These are phyloP conservation scores for Abscondita cerata DNA, from an alignment of 2,888 invertebrate species.

Conservation along the genomic window DNA sequence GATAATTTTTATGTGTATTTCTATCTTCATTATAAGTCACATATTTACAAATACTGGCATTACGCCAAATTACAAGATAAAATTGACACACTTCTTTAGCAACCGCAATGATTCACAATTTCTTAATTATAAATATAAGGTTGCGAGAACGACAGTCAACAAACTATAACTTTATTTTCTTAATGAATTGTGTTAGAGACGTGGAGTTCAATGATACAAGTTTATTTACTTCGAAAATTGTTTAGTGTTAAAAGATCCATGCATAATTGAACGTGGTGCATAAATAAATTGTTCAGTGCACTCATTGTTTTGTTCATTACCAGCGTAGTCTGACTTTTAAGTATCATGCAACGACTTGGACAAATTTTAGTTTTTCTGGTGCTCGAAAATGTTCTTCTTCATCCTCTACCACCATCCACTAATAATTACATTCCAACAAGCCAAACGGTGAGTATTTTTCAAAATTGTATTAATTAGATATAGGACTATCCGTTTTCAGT, in stretches of 20 bases:
- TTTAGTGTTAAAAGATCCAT: neutral
- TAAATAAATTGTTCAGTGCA: neutral
- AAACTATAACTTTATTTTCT: slow-evolving; percentile 5
- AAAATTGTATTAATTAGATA: neutral
- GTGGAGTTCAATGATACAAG: slow-evolving; percentile 6
- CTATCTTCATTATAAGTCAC: too few relatives aligned
- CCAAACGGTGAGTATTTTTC: slow-evolving; percentile 18
- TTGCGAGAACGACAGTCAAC: slow-evolving; percentile 3
- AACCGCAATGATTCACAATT: slow-evolving; percentile 9
- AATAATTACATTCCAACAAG: slow-evolving; percentile 13
- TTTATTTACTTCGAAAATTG: neutral
- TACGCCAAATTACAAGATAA: neutral
- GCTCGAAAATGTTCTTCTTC: neutral
- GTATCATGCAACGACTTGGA: too few relatives aligned
- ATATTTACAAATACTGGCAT: too few relatives aligned
- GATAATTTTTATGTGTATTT: too few relatives aligned
- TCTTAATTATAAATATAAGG: slow-evolving; percentile 6
- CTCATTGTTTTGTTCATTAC: neutral
- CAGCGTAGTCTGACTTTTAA: neutral
- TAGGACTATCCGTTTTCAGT: slow-evolving; percentile 56
- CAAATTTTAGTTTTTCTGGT: neutral
- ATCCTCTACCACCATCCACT: neutral
- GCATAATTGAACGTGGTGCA: neutral
- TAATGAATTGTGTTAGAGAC: neutral
- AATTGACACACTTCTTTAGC: neutral